Evolutionary conservation across 2,113 vertebrate genomes (phyloP), one percentile per base, ranked within the genome.

Genomic region (Forbesichthys agassizii): DNA sequence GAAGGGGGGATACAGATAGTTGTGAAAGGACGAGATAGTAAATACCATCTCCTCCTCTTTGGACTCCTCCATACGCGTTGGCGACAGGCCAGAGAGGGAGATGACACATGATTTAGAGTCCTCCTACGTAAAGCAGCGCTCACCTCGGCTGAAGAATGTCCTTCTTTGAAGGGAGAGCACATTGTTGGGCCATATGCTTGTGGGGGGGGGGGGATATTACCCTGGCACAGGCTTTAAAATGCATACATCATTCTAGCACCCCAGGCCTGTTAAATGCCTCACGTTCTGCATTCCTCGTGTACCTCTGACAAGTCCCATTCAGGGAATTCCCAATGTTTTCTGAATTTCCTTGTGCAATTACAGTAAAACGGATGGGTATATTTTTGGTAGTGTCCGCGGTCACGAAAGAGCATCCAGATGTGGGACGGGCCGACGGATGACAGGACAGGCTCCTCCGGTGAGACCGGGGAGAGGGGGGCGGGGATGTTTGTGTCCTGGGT

Each of bases 401-500:
- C 67, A 47, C 6, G 42, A 48, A 47, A 74, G 69, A 81, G 59
- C 36, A 74, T 84, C 80, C 87, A 89, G 79, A 90, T 90, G 86
- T 84, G 76, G 68, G 2, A 27, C 27, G 27, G 27, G 66, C 52
- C 2, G 18, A 69, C 70, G 77, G 85, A 70, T 68, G 81, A 82
- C 70, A 68, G 59, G 60, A 36, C 13, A 1, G 18, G 47, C 11
- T 78, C 82, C 61, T 16, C 48, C 9, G 62, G 74, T 66, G 76
- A 72, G 63, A 18, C 48, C 9, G 62, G 74, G 68, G 76, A 72
- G 67, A 36, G 74, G 36, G 75, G 66, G 77, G 77, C 20, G 61
- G 69, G 79, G 75, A 49, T 69, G 88, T 86, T 86, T 86, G 84
- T 82, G 60, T 78, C 76, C 52, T 18, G 64, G 85, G 85, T 91